Evolutionary conservation across 2,113 vertebrate genomes (phyloP).

Genomic region (Leptosomus discolor): DNA sequence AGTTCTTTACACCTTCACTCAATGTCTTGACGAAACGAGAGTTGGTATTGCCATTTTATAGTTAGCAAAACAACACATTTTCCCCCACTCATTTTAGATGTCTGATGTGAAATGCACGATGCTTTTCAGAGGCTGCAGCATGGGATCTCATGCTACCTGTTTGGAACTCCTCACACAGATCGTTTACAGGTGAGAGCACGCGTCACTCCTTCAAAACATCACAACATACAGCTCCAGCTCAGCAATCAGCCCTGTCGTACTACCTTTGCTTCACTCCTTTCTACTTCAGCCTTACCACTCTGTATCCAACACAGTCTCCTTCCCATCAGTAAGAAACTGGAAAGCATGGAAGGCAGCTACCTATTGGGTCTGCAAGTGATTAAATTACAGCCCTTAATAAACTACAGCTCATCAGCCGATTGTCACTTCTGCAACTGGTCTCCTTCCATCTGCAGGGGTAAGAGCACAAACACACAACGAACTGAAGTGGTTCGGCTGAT

Average conservation of each 20-base stretch:
- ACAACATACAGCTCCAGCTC: background rate
- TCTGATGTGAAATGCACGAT: background rate
- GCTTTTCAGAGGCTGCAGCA: background rate
- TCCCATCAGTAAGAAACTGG: background rate
- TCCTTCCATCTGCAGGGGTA: background rate
- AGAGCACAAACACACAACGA: background rate
- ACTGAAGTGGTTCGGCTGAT: background rate
- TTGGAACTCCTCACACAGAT: background rate
- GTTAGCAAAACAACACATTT: background rate
- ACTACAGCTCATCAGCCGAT: background rate
- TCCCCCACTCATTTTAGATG: background rate
- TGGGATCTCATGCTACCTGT: background rate
- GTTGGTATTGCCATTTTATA: background rate
- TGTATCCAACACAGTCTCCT: background rate
- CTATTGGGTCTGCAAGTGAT: background rate
- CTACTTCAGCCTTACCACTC: background rate
- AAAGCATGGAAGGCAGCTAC: background rate
- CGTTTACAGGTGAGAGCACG: background rate
- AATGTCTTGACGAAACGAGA: background rate
- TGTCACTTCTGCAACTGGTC: background rate
- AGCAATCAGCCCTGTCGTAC: background rate
- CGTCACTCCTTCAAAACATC: background rate
- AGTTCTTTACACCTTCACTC: background rate
- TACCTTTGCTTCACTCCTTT: background rate
- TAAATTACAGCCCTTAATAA: background rate